Evolutionary conservation across 2,113 vertebrate genomes (phyloP), one percentile per base, ranked within the genome.

Genomic region (Malaclemys terrapin): DNA sequence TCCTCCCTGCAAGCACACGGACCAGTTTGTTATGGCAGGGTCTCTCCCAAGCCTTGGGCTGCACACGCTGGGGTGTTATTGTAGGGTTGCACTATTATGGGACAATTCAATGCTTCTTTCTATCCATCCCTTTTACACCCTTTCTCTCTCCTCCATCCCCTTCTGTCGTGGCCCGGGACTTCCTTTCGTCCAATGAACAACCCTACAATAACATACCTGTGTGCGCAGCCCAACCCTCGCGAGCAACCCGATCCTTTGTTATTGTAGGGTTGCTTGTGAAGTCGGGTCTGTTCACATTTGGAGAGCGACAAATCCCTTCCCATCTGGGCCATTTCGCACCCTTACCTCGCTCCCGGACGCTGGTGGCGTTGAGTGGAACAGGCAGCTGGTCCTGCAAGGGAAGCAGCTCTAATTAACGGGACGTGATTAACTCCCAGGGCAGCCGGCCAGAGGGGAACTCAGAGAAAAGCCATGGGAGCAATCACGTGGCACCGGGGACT

Each of bases 301-400:
- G 9, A 42, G n/a, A n/a, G n/a, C n/a, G n/a, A n/a, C n/a, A n/a
- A n/a, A n/a, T n/a, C n/a, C n/a, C n/a, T n/a, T n/a, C n/a, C n/a
- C n/a, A n/a, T n/a, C n/a, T n/a, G n/a, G 2, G 35, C 17, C 8
- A 3, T 19, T 49, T 79, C 20, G 6, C 10, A 65, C 2, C 17
- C 42, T 75, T 27, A 97, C 96, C 96, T 95, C 88, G 59, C 52
- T 94, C 53, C 52, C 0, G 82, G 35, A 94, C 86, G 2, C 1
- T 0, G 3, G 5, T 5, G 53, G 84, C 1, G 4, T 27, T 2
- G 9, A 20, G 3, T 0, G 42, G 1, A 0, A 2, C 2, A 47
- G 84, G 72, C 20, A 95, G 79, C 2, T 20, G 20, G 45, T 97
- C 96, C 96, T 96, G 95, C 0, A 6, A 62, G 45, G 79, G 42